Evolutionary conservation across 2,797 vertebrate genomes (phyloP).

Genomic region (Thaleichthys pacificus): DNA sequence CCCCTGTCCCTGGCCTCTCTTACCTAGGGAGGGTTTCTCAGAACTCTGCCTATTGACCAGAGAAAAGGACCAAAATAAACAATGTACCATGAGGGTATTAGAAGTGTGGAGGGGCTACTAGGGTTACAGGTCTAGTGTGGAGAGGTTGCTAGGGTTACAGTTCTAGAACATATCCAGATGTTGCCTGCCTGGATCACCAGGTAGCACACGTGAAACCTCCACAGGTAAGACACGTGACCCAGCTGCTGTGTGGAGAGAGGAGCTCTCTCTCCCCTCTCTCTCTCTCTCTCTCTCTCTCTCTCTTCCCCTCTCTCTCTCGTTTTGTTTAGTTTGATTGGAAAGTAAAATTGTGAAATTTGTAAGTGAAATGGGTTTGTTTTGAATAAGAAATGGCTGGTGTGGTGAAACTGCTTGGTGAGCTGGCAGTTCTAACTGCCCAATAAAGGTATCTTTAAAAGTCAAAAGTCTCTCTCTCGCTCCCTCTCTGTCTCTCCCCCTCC

Average conservation of each 20-base stretch:
- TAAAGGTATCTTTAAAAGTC: too few relatives aligned
- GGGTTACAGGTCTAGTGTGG: slow-evolving; percentile 63
- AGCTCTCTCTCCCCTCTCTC: too few relatives aligned
- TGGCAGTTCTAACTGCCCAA: too few relatives aligned
- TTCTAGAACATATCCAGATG: slow-evolving; percentile 68
- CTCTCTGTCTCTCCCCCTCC: too few relatives aligned
- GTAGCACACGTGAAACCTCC: slow-evolving; percentile 48
- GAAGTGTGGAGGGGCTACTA: slow-evolving; percentile 58
- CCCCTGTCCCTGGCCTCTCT: slow-evolving; percentile 45
- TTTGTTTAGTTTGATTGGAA: too few relatives aligned
- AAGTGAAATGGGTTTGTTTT: too few relatives aligned
- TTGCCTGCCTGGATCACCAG: slow-evolving; percentile 54
- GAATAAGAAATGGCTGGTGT: too few relatives aligned
- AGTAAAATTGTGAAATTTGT: too few relatives aligned
- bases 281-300: too few relatives aligned
- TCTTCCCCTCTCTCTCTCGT: too few relatives aligned
- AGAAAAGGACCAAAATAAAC: slow-evolving; percentile 67
- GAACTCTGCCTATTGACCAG: slow-evolving; percentile 60
- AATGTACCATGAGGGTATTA: slow-evolving; percentile 61
- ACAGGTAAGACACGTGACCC: slow-evolving; percentile 19
- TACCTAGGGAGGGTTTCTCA: slow-evolving; percentile 55
- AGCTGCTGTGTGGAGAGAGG: slow-evolving; percentile 29
- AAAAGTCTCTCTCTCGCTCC: too few relatives aligned
- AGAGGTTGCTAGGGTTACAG: slow-evolving; percentile 66
- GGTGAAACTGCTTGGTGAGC: too few relatives aligned